These are phyloP conservation scores for Pycnonotus jocosus DNA, from an alignment of 2,113 vertebrate species.

Conservation along the genomic window DNA sequence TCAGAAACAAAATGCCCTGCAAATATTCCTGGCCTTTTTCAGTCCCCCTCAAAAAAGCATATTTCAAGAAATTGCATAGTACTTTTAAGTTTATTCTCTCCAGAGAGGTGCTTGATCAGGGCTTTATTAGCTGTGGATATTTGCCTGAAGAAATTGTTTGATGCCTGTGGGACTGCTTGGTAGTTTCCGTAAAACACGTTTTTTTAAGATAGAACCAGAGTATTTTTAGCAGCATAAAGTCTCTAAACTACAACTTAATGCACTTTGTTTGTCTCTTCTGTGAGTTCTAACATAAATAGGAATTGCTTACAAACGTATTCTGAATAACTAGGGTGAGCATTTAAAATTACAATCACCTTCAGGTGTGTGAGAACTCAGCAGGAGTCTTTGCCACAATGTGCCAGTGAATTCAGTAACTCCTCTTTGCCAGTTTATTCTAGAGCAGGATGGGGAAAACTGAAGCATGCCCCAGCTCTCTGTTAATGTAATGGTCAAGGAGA, in stretches of 20 bases:
- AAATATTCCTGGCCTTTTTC: not conserved
- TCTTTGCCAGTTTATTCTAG: not conserved
- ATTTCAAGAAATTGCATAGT: not conserved
- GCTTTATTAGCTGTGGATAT: not conserved
- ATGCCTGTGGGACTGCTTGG: not conserved
- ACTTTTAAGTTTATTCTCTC: not conserved
- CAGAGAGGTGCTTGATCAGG: not conserved
- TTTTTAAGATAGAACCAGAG: not conserved
- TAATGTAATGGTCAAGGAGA: not conserved
- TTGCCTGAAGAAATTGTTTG: not conserved
- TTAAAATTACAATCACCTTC: not conserved
- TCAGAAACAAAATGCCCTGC: not conserved
- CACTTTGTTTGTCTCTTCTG: not conserved
- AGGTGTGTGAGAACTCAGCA: not conserved
- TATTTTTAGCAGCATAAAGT: not conserved
- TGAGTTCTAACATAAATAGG: not conserved
- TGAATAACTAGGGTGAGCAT: not conserved
- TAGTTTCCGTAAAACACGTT: not conserved
- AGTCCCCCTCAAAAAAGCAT: not conserved
- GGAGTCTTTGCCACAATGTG: not conserved
- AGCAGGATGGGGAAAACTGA: not conserved
- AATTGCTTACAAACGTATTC: not conserved
- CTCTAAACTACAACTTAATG: not conserved
- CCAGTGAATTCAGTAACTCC: not conserved
- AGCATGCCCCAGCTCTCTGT: not conserved